Percentiles rank a stretch among this genome's conserved stretches.
Evolutionary conservation across 2,797 vertebrate genomes (phyloP).

Genomic region (Pyrocephalus nanus): DNA sequence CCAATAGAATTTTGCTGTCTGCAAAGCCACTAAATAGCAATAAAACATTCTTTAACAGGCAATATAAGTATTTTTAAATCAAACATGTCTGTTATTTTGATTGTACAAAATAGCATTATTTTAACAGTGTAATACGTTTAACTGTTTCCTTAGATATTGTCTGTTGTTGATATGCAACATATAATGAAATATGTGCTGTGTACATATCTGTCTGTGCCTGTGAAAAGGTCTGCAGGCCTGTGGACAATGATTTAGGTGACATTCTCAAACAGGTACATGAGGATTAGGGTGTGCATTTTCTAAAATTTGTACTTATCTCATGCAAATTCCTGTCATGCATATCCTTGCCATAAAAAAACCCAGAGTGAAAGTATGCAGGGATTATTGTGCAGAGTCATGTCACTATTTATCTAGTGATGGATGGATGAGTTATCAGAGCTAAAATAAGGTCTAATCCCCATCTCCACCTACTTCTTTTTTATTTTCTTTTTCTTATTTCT

Average conservation of each 20-base stretch:
- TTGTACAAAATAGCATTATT: neutral
- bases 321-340: constrained; percentile 36
- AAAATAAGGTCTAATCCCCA: constrained; percentile 17
- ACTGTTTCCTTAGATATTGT: neutral
- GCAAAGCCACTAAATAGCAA: constrained; percentile 18
- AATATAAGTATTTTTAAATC: constrained; percentile 32
- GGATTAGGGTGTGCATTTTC: neutral
- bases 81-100: neutral
- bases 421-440: neutral
- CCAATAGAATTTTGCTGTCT: constrained; percentile 40
- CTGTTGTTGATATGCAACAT: neutral
- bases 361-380: neutral
- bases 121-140: neutral
- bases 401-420: constrained; percentile 14
- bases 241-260: neutral
- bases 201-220: accelerated
- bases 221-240: neutral
- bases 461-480: neutral
- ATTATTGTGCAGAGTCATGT: neutral
- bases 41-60: neutral
- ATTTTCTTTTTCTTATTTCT: neutral
- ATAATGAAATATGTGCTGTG: accelerated
- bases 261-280: neutral
- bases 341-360: constrained; percentile 10
- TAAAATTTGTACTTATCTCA: constrained; percentile 6